Conservation (phyloP, 64 coral and sea anemone species). For the Pachyseris speciosa region DNA sequence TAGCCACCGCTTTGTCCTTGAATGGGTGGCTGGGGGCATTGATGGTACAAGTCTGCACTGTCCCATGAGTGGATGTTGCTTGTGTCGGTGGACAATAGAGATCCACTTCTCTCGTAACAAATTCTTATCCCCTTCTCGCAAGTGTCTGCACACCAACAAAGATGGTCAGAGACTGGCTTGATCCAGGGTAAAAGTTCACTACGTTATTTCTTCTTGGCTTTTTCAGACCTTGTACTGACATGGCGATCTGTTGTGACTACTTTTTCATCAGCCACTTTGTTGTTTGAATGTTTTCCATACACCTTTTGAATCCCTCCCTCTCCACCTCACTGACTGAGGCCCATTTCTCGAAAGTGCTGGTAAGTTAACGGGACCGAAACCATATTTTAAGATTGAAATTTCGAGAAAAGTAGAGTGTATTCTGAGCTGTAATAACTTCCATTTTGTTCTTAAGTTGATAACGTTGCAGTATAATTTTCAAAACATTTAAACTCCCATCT, state of each 20-base stretch:
- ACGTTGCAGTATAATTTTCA: too few relatives aligned
- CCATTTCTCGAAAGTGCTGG: too few relatives aligned
- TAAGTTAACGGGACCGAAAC: too few relatives aligned
- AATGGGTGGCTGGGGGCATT: constrained; percentile 16
- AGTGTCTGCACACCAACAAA: constrained; percentile 13
- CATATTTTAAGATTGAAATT: too few relatives aligned
- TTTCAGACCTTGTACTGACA: not conserved
- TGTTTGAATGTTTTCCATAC: not conserved
- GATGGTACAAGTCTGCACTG: not conserved
- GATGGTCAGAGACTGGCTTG: too few relatives aligned
- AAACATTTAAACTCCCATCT: constrained; percentile 29
- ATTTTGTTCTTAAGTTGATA: too few relatives aligned
- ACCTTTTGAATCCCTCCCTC: too few relatives aligned
- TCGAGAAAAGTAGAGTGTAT: too few relatives aligned
- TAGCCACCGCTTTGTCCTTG: not conserved
- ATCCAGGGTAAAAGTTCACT: not conserved
- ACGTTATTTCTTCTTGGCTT: not conserved
- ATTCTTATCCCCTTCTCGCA: constrained; percentile 45
- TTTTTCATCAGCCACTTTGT: not conserved
- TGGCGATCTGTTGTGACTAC: too few relatives aligned
- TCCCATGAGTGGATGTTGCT: constrained; percentile 14
- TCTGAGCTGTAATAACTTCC: too few relatives aligned
- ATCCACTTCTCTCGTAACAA: constrained; percentile 56
- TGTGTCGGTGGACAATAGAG: constrained; percentile 34
- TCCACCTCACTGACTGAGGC: constrained; percentile 31